Evolutionary conservation across 2,888 invertebrate genomes (phyloP).

Genomic region (Nemurella pictetii): DNA sequence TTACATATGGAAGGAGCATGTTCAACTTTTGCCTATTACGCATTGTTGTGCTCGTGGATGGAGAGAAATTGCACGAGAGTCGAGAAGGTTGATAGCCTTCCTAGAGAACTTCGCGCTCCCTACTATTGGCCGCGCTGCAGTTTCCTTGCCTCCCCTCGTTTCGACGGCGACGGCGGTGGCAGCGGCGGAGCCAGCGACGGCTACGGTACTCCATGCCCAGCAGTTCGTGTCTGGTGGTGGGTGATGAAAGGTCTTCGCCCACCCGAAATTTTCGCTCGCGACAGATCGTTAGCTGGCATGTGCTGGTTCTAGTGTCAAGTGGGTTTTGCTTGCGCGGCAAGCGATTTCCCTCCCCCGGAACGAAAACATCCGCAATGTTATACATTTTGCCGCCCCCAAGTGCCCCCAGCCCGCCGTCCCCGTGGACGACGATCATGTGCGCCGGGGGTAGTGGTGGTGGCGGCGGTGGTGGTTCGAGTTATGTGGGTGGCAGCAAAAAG

Average conservation of each 20-base stretch:
- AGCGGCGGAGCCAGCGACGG: background rate
- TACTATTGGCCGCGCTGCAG: conserved; percentile 45
- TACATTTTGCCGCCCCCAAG: conserved; percentile 58
- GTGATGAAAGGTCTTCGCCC: conserved; percentile 29
- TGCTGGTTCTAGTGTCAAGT: conserved; percentile 28
- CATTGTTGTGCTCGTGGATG: background rate
- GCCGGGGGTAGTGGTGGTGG: conserved; percentile 42
- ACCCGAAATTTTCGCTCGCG: conserved; percentile 23
- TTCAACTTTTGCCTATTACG: background rate
- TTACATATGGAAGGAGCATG: background rate
- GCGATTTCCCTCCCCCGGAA: conserved; percentile 10
- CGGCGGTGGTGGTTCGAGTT: conserved; percentile 33
- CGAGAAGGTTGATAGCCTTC: conserved; percentile 20
- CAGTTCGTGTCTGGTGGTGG: conserved; percentile 26
- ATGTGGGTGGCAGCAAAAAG: conserved; percentile 27
- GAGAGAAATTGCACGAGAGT: background rate
- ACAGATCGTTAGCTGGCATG: background rate
- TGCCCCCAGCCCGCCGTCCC: conserved; percentile 55
- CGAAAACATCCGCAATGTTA: conserved; percentile 49
- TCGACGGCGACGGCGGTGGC: background rate
- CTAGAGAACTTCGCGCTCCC: conserved; percentile 46
- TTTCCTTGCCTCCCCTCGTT: conserved; percentile 21
- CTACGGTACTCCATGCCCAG: background rate
- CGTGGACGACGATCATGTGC: conserved; percentile 56
- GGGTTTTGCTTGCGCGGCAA: conserved; percentile 1